phyloP scores from a whole-genome alignment of 2,888 invertebrate species.

The Chydorus sphaericus region DNA sequence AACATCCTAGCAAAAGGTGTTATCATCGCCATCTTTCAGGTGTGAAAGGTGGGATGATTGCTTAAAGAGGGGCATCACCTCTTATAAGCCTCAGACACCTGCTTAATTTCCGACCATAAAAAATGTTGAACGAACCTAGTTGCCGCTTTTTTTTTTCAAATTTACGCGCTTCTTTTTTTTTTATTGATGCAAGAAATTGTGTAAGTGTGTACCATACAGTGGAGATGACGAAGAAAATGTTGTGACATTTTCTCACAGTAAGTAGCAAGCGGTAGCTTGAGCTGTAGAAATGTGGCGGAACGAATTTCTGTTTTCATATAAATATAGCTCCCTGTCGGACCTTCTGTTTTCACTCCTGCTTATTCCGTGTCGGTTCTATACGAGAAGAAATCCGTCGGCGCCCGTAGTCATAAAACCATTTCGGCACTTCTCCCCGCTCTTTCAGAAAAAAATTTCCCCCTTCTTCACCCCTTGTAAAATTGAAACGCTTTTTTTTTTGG shows the following conservation, averaged over 20 bases:
- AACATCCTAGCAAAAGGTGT: background rate
- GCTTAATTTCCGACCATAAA: too few species aligned
- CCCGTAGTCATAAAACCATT: constrained; percentile 3
- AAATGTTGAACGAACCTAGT: too few species aligned
- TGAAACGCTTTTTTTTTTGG: too few species aligned
- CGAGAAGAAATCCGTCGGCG: constrained; percentile 2
- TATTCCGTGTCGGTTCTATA: too few species aligned
- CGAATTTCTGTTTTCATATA: background rate
- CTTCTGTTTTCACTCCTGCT: too few species aligned
- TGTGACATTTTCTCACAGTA: background rate
- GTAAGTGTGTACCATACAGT: too few species aligned
- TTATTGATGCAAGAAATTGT: too few species aligned
- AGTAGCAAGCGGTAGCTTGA: background rate
- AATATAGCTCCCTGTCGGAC: background rate
- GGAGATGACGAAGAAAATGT: background rate
- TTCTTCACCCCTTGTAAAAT: too few species aligned
- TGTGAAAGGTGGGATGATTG: background rate
- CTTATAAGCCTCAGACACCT: too few species aligned
- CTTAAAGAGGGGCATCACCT: too few species aligned
- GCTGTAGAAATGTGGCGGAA: background rate
- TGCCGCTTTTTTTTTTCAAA: too few species aligned
- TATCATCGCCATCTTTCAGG: background rate
- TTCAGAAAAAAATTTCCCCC: background rate
- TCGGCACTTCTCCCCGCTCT: background rate
- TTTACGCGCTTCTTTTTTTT: too few species aligned